phyloP scores from a whole-genome alignment of 2,797 vertebrate species.

The Orientallactaga sibirica region DNA sequence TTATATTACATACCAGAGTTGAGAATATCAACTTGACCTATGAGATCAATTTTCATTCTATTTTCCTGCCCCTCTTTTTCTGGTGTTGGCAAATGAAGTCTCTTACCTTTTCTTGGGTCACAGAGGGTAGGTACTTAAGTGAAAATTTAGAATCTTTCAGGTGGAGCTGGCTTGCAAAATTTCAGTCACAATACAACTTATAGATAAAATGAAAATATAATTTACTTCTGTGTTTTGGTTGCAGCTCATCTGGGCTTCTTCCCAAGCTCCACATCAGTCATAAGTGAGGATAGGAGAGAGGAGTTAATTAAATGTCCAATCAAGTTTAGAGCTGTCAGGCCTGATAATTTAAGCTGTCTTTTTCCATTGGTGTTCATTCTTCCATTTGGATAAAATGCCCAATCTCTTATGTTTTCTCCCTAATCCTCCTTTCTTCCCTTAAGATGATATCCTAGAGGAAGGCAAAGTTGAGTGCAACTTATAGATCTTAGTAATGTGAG shows the following conservation, averaged over 20 bases:
- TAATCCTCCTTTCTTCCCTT: background rate
- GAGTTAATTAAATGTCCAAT: slow-evolving; percentile 74
- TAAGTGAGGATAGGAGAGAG: slow-evolving; percentile 18
- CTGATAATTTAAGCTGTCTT: slow-evolving; percentile 59
- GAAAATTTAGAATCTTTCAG: slow-evolving; percentile 39
- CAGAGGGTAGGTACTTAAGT: background rate
- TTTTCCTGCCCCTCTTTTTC: background rate
- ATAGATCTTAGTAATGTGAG: background rate
- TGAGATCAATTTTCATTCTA: background rate
- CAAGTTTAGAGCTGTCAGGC: slow-evolving; percentile 65
- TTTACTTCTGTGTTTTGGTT: slow-evolving; percentile 64
- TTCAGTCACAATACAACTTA: slow-evolving; percentile 11
- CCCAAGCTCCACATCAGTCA: background rate
- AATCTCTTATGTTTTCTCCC: background rate
- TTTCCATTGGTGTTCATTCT: slow-evolving; percentile 65
- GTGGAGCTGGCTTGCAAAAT: background rate
- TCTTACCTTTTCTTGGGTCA: background rate
- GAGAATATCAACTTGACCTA: slow-evolving; percentile 48
- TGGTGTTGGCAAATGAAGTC: slow-evolving; percentile 21
- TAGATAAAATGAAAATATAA: slow-evolving; percentile 43
- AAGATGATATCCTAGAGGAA: background rate
- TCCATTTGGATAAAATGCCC: slow-evolving; percentile 66
- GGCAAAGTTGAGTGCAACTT: background rate
- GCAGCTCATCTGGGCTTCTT: slow-evolving; percentile 35
- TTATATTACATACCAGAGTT: background rate